Percentiles rank a stretch among this genome's conserved stretches.
phyloP scores from a whole-genome alignment of 2,888 invertebrate species.

The Hypena proboscidalis region DNA sequence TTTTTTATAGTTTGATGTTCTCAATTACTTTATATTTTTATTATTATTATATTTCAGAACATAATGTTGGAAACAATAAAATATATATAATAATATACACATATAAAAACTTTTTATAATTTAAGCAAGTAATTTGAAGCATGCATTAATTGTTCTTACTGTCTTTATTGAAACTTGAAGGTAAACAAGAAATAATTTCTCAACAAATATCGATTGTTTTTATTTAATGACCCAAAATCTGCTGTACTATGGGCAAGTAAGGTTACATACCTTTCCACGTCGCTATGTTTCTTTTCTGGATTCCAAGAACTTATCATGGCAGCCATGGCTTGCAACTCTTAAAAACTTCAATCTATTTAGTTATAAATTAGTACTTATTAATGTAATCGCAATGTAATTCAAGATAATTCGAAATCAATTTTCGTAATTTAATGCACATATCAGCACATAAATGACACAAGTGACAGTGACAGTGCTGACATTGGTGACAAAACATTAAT shows the following conservation, averaged over 20 bases:
- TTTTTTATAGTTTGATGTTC: not conserved
- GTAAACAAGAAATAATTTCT: no score
- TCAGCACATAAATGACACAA: no score
- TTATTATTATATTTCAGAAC: not conserved
- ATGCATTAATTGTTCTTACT: no score
- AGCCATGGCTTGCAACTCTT: constrained; percentile 63
- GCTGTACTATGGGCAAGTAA: not conserved
- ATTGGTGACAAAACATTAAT: no score
- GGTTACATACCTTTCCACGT: constrained; percentile 75
- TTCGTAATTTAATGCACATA: no score
- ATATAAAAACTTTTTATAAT: no score
- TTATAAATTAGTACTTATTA: not conserved
- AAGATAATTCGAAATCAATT: no score
- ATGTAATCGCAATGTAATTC: no score
- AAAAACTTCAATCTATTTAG: not conserved
- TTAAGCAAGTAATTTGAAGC: no score
- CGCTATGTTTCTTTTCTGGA: constrained; percentile 92
- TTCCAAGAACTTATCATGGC: constrained; percentile 86
- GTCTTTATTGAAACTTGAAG: no score
- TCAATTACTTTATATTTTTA: not conserved
- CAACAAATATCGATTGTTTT: not conserved
- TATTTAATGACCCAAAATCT: not conserved
- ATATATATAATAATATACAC: not conserved
- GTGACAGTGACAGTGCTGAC: no score
- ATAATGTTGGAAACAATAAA: not conserved